phyloP scores from a whole-genome alignment of 2,888 invertebrate species.

The Lasioglossum pauxillum region DNA sequence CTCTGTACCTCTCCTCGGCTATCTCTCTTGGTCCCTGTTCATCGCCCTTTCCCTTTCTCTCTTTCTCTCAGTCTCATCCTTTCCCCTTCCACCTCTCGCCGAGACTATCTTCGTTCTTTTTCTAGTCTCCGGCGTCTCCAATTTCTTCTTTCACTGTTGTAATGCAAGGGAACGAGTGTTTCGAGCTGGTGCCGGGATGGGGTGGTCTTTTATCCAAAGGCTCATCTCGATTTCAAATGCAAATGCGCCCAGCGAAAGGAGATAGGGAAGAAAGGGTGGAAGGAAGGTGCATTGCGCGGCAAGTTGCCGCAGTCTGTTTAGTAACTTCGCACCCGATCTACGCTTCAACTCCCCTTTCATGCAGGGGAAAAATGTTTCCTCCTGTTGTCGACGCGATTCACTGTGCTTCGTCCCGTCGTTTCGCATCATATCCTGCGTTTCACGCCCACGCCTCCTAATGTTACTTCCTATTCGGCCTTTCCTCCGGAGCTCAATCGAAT shows the following conservation, averaged over 20 bases:
- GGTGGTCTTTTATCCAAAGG: conserved; percentile 72
- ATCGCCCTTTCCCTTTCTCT: not conserved
- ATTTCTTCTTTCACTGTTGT: conserved; percentile 8
- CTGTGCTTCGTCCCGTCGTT: not conserved
- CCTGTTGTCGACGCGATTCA: conserved; percentile 25
- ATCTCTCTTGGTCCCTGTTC: not conserved
- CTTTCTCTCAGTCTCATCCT: not conserved
- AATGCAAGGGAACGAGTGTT: conserved; percentile 77
- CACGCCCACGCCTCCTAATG: conserved; percentile 22
- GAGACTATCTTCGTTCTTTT: conserved; percentile 1
- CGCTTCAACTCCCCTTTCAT: conserved; percentile 22
- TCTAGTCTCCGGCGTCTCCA: not conserved
- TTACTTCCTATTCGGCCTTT: not conserved
- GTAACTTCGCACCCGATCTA: conserved; percentile 59
- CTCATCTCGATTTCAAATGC: conserved; percentile 82
- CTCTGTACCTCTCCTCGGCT: not conserved
- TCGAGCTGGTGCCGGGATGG: conserved; percentile 42
- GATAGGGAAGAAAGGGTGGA: conserved; percentile 34
- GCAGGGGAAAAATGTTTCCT: conserved; percentile 25
- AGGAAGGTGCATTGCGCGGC: conserved; percentile 29
- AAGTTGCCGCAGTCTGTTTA: conserved; percentile 52
- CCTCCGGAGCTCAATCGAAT: conserved; percentile 4
- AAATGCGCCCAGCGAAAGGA: conserved; percentile 72
- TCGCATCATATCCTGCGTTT: conserved; percentile 28
- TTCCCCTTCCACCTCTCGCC: too few species aligned